phyloP scores from a whole-genome alignment of 2,113 vertebrate genomes.

The Lipophrys pholis region DNA sequence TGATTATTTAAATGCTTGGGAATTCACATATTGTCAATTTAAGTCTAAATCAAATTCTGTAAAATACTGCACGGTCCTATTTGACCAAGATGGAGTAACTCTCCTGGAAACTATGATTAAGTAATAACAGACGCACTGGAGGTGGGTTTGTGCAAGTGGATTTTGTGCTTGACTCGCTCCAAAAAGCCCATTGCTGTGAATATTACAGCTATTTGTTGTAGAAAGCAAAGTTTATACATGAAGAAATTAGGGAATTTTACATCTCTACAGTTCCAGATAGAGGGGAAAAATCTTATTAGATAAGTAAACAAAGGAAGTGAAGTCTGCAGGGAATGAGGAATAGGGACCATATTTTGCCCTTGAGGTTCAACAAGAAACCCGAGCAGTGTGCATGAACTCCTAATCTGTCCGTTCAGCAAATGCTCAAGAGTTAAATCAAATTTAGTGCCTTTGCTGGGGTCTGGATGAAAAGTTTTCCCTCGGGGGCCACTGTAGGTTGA shows the following conservation, averaged over 20 bases:
- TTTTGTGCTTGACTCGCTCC: background rate
- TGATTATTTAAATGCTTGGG: slow-evolving; percentile 21
- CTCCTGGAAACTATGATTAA: slow-evolving; percentile 34
- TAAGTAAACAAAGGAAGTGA: slow-evolving; percentile 39
- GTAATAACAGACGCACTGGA: slow-evolving; percentile 10
- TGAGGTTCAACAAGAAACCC: slow-evolving; percentile 51
- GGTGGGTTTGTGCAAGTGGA: slow-evolving; percentile 17
- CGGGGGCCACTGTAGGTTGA: background rate
- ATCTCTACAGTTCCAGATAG: background rate
- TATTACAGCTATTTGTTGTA: slow-evolving; percentile 28
- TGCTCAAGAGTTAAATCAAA: slow-evolving; percentile 73
- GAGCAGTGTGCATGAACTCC: slow-evolving; percentile 47
- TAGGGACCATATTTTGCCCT: slow-evolving; percentile 48
- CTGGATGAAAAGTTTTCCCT: slow-evolving; percentile 20
- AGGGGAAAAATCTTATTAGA: slow-evolving; percentile 27
- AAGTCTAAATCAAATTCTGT: slow-evolving; percentile 14
- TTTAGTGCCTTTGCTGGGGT: slow-evolving; percentile 64
- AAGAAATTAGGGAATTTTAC: background rate
- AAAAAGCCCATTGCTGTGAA: slow-evolving; percentile 1
- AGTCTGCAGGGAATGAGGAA: slow-evolving; percentile 44
- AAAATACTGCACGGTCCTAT: slow-evolving; percentile 4
- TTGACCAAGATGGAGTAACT: background rate
- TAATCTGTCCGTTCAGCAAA: slow-evolving; percentile 62
- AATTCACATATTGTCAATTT: slow-evolving; percentile 29
- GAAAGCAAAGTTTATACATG: background rate